Base-by-base conservation (phyloP, 2,113 vertebrate species). In the Malurus melanocephalus region DNA sequence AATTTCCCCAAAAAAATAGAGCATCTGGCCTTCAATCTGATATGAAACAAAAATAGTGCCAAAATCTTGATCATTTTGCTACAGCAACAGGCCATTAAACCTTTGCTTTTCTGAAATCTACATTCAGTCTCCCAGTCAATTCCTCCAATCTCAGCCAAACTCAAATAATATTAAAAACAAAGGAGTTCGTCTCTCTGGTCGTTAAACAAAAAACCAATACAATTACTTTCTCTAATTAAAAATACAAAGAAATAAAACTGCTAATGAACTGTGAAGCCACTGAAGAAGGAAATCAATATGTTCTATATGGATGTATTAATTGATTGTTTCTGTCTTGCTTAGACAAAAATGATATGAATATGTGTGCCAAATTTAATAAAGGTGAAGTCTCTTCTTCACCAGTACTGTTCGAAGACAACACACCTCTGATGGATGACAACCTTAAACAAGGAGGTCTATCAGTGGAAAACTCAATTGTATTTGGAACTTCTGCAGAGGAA, bases 401-500 rank as follows among this genome's bases (percentile, higher is more conserved):
- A 0, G 82, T 98, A 35, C 97, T 99, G 30, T 99, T 99, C 96
- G 98, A 99, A 80, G 98, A 99, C 77, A 98, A 75, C 73, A 96
- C 97, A 35, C 89, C 95, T 86, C 84, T 94, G 33, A 62, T 85
- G 46, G 66, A 86, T 69, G 65, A 88, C 3, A 22, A 56, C 8
- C 27, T 81, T 74, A 86, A 95, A 80, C 90, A 93, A 45, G 91
- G 59, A 72, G 13, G 65, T 51, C 86, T 56, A 51, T 83, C 78
- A 32, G 64, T 92, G 87, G 62, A 80, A 84, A 97, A 93, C n/a
- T 90, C 79, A 0, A 46, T 97, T 21, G 96, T 98, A 83, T 99
- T 99, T 97, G 99, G 98, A 85, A 98, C 93, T 18, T 98, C 98
- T 94, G 97, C 98, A 6, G 98, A 99, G 85, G 98, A 99, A 94